These are phyloP conservation scores for Nycteola revayana DNA, from an alignment of 2,888 invertebrate species.

Conservation along the genomic window DNA sequence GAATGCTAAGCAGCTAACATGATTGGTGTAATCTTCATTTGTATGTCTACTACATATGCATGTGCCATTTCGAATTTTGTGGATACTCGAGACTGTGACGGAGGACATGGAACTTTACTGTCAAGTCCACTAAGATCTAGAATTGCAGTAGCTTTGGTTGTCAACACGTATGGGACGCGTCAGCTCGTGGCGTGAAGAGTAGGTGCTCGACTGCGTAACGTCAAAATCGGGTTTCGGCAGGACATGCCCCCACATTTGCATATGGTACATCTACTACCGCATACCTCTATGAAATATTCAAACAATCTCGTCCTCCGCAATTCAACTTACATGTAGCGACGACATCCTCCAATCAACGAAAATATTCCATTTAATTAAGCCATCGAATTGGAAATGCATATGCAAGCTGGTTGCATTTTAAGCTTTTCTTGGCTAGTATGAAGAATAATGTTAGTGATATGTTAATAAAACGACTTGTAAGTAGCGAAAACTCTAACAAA, in stretches of 20 bases:
- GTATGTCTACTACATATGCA: constrained; percentile 39
- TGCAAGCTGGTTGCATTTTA: too few relatives aligned
- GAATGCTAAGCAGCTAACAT: constrained; percentile 30
- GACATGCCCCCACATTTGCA: constrained; percentile 52
- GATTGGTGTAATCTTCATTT: constrained; percentile 40
- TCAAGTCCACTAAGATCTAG: constrained; percentile 17
- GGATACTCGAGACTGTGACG: constrained; percentile 15
- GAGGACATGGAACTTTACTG: constrained; percentile 31
- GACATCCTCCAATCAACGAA: too few relatives aligned
- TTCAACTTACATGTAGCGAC: too few relatives aligned
- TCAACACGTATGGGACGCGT: constrained; percentile 38
- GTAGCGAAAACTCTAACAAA: constrained; percentile 41
- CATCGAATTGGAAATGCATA: too few relatives aligned
- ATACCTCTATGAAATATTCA: constrained; percentile 53
- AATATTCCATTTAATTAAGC: too few relatives aligned
- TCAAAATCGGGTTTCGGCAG: constrained; percentile 53
- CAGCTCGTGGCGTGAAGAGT: constrained; percentile 40
- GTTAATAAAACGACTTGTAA: constrained; percentile 44
- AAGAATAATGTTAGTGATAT: constrained; percentile 47
- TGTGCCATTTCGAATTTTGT: constrained; percentile 35
- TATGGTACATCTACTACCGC: constrained; percentile 40
- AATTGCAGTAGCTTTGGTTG: constrained; percentile 12
- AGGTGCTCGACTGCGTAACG: constrained; percentile 48
- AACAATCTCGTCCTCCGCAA: too few relatives aligned
- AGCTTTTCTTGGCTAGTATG: constrained; percentile 35